These are phyloP conservation scores for Lepidocolaptes lacrymiger DNA, from an alignment of 2,797 vertebrate species.

Conservation along the genomic window DNA sequence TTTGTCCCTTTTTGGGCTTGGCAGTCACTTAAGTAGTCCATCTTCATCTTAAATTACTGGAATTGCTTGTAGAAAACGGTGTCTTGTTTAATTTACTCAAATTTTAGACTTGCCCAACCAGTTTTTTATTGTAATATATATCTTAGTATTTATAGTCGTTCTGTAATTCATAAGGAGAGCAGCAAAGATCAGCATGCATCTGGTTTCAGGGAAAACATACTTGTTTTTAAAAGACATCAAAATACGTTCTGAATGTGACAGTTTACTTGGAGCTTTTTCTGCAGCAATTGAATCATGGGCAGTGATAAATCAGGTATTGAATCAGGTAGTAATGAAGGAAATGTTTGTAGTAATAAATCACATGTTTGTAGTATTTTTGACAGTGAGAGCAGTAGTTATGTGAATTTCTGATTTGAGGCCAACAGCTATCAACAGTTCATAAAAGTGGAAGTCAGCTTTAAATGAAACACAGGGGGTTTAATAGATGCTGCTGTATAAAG, in stretches of 20 bases:
- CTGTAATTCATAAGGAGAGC: neutral
- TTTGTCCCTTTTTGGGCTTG: neutral
- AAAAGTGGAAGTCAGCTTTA: neutral
- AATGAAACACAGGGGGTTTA: accelerated
- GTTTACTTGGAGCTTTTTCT: neutral
- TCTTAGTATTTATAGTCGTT: neutral
- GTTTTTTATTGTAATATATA: accelerated
- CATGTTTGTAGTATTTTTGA: neutral
- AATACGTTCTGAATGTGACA: neutral
- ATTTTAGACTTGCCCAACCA: accelerated
- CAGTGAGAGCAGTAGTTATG: neutral
- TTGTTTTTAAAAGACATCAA: neutral
- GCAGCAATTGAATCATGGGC: neutral
- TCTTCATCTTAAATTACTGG: neutral
- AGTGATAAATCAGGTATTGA: neutral
- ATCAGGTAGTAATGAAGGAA: neutral
- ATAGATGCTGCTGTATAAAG: neutral
- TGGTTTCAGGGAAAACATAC: neutral
- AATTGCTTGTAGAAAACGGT: neutral
- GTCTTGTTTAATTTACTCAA: neutral
- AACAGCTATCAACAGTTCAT: neutral
- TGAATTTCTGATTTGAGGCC: neutral
- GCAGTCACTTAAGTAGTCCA: neutral
- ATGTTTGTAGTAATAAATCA: neutral
- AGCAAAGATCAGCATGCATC: neutral